These are phyloP conservation scores for Lacerta bilineata DNA, from an alignment of 2,797 vertebrate species.

Conservation along the genomic window DNA sequence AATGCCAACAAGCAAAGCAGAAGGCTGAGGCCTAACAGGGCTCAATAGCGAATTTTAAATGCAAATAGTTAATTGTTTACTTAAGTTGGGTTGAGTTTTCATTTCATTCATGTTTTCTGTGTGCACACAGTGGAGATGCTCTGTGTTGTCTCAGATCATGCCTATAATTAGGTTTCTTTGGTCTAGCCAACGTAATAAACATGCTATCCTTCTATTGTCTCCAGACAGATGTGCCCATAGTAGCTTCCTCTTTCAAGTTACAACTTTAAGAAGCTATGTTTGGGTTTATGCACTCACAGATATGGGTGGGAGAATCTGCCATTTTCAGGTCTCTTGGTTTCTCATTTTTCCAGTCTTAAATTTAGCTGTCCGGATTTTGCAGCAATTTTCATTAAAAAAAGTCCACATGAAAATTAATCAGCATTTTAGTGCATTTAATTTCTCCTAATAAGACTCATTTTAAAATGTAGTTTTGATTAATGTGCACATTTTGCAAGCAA, in stretches of 20 bases:
- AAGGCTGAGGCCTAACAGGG: not conserved
- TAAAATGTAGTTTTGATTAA: too few relatives aligned
- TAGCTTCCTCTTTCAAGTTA: not conserved
- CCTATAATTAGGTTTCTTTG: not conserved
- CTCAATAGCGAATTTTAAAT: not conserved
- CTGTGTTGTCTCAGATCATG: not conserved
- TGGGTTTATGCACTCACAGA: not conserved
- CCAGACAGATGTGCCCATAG: not conserved
- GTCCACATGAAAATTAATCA: too few relatives aligned
- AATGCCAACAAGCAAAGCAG: slow-evolving; percentile 14
- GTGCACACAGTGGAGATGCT: not conserved
- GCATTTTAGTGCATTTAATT: too few relatives aligned
- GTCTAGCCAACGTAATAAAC: not conserved
- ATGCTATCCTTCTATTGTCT: not conserved
- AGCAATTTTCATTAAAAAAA: too few relatives aligned
- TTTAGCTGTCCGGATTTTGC: too few relatives aligned
- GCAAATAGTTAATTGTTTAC: accelerated
- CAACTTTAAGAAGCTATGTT: not conserved
- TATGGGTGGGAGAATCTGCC: too few relatives aligned
- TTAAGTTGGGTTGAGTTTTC: not conserved
- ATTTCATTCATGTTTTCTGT: not conserved
- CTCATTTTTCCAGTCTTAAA: too few relatives aligned
- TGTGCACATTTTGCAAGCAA: too few relatives aligned
- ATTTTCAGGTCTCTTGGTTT: too few relatives aligned
- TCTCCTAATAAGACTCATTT: too few relatives aligned